Evolutionary conservation across 2,797 vertebrate genomes (phyloP).

Genomic region (Sebastes hubbsi): DNA sequence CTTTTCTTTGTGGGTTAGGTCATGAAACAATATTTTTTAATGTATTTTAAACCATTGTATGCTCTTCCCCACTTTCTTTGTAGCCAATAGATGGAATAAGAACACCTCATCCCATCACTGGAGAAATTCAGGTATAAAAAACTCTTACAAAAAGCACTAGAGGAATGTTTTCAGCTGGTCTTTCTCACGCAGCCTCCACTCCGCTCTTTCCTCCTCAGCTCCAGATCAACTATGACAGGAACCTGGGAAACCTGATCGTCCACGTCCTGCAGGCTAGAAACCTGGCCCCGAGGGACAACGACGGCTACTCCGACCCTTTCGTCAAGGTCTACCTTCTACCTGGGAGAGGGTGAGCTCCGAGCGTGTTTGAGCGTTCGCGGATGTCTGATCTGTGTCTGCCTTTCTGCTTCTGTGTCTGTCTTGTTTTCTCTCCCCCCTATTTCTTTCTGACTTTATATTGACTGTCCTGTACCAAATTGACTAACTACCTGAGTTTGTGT

Average conservation of each 20-base stretch:
- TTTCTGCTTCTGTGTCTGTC: conserved; percentile 67
- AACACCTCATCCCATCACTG: conserved; percentile 90
- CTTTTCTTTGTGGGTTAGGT: background rate
- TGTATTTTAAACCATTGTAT: background rate
- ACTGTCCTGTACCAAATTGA: conserved; percentile 50
- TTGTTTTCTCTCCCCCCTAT: conserved; percentile 62
- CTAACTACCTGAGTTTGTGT: conserved; percentile 50
- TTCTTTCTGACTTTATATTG: conserved; percentile 60
- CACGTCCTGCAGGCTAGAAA: conserved; percentile 98
- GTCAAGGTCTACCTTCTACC: conserved; percentile 99
- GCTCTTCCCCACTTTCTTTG: conserved; percentile 30
- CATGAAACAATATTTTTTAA: background rate
- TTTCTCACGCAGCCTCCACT: background rate
- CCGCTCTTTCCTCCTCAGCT: conserved; percentile 80
- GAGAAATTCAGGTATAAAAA: conserved; percentile 94
- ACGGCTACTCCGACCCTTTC: conserved; percentile 97
- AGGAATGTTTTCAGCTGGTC: background rate
- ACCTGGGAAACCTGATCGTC: conserved; percentile 96
- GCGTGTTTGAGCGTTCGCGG: conserved; percentile 12
- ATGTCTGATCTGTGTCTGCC: conserved; percentile 65
- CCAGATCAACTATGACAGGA: conserved; percentile 98
- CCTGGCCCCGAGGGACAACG: conserved; percentile 93
- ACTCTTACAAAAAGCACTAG: background rate
- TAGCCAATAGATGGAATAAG: conserved; percentile 87
- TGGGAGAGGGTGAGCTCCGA: conserved; percentile 91